Evolutionary conservation across 2,113 vertebrate species (phyloP), one percentile per base, ranked within the genome.

Genomic region (Ursus arctos): DNA sequence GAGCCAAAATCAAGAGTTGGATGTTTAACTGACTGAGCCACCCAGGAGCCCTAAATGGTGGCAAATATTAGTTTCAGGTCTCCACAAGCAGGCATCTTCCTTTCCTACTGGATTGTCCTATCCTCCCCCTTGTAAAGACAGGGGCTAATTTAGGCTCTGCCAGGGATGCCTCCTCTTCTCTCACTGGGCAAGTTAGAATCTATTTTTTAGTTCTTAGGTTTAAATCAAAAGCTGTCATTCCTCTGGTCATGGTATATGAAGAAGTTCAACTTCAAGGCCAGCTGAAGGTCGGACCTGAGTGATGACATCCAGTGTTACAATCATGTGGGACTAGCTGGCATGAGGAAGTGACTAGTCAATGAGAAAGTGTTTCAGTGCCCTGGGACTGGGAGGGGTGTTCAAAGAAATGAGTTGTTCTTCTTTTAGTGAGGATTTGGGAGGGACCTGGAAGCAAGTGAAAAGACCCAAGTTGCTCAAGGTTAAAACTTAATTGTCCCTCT

Each of bases 151-250:
- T 51, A 28, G 33, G 15, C 65, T 87, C n/a, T 92, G 36, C 28
- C 72, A 89, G 31, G 4, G n/a, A 63, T 72, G 13, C 4, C n/a
- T n/a, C 19, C 18, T 82, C 18, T 89, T 65, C 22, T 90, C 88
- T 86, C 26, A 76, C n/a, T 71, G 51, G 43, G 24, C 63, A 76
- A 28, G 18, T 93, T 87, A 83, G 55, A 82, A 51, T 43, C 43
- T 93, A 93, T 26, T 95, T 18, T 67, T 86, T 57, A 87, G 33
- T 72, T 67, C 4, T 84, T 88, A 85, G 22, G 24, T 95, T 85
- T 81, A 76, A 53, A 26, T 59, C n/a, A 81, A 91, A 93, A 53
- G 15, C 22, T 59, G 14, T 22, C 24, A 7, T 69, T 36, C 24
- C 31, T 59, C 43, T 91, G 36, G 47, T 26, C 21, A 40, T 82